Percentiles rank a stretch among this genome's conserved stretches.
Evolutionary conservation across 2,113 vertebrate genomes (phyloP).

Genomic region (Phoxinus phoxinus): DNA sequence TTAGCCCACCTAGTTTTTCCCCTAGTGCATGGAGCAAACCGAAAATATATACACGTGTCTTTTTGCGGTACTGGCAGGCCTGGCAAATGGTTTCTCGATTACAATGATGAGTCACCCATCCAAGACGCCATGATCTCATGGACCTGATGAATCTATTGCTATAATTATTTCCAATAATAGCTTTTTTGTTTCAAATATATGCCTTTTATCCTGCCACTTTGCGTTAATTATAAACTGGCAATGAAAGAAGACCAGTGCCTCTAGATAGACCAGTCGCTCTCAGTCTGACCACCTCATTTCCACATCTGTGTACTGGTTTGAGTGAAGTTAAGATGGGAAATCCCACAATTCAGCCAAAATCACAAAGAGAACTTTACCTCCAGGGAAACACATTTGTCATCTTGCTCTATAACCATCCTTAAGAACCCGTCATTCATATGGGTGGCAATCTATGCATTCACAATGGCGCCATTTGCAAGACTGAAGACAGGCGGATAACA

Average conservation of each 20-base stretch:
- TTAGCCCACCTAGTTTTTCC: constrained; percentile 55
- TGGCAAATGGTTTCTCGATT: constrained; percentile 68
- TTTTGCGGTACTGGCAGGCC: constrained; percentile 33
- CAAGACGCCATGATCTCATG: constrained; percentile 60
- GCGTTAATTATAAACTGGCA: constrained; percentile 68
- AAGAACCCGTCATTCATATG: neutral
- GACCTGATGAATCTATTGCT: constrained; percentile 59
- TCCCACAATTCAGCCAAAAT: constrained; percentile 16
- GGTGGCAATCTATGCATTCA: constrained; percentile 17
- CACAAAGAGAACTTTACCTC: constrained; percentile 1
- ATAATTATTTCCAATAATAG: constrained; percentile 72
- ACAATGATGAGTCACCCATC: constrained; percentile 67
- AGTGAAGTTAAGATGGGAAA: constrained; percentile 12
- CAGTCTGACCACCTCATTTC: constrained; percentile 42
- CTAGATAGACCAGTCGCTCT: constrained; percentile 7
- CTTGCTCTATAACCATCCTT: neutral
- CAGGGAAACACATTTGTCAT: constrained; percentile 6
- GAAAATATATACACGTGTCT: constrained; percentile 4
- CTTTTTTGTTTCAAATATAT: constrained; percentile 60
- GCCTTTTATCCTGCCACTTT: constrained; percentile 66
- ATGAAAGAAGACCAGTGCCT: constrained; percentile 59
- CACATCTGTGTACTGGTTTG: constrained; percentile 35
- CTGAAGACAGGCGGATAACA: neutral
- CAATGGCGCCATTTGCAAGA: neutral
- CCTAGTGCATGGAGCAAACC: constrained; percentile 38